A percentile compares a stretch with the other conserved stretches of the same genome.
Evolutionary conservation across 2,888 invertebrate genomes (phyloP).

Genomic region (Drosophila acutilabella): DNA sequence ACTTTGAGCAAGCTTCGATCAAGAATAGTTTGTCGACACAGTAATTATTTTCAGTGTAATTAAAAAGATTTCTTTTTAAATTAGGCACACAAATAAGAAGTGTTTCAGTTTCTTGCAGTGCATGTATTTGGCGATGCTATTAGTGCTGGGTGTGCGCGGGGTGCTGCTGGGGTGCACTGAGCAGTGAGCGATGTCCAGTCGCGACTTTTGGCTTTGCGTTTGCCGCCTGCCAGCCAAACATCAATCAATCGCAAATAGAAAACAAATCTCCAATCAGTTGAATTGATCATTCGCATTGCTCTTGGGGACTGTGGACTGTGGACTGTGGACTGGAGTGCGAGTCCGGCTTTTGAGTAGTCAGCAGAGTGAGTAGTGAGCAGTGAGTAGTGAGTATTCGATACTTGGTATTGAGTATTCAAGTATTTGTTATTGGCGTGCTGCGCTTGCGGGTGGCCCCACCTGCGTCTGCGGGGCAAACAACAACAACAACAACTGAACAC

Average conservation of each 20-base stretch:
- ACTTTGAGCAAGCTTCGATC: too few species aligned
- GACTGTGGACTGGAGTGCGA: slow-evolving; percentile 5
- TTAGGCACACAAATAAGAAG: too few species aligned
- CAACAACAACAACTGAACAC: slow-evolving; percentile 11
- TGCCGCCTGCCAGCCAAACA: slow-evolving; percentile 53
- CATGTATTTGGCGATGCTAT: too few species aligned
- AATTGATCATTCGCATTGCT: slow-evolving; percentile 64
- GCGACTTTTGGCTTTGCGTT: slow-evolving; percentile 56
- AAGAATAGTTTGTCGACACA: too few species aligned
- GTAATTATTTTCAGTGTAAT: too few species aligned
- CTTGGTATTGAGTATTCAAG: slow-evolving; percentile 9
- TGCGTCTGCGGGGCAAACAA: slow-evolving; percentile 4
- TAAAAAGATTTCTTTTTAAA: too few species aligned
- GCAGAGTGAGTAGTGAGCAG: neutral
- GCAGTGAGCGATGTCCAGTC: slow-evolving; percentile 48
- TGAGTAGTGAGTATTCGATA: slow-evolving; percentile 1
- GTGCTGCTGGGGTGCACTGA: too few species aligned
- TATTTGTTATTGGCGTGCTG: slow-evolving; percentile 16
- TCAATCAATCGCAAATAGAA: slow-evolving; percentile 77
- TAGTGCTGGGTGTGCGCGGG: too few species aligned
- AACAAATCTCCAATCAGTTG: slow-evolving; percentile 75
- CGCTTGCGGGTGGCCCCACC: slow-evolving; percentile 68
- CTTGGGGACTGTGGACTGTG: slow-evolving; percentile 14
- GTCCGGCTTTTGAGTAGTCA: slow-evolving; percentile 13
- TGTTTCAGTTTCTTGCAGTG: too few species aligned